Conservation (phyloP, 2,797 vertebrate genomes). For the Epinephelus coioides region DNA sequence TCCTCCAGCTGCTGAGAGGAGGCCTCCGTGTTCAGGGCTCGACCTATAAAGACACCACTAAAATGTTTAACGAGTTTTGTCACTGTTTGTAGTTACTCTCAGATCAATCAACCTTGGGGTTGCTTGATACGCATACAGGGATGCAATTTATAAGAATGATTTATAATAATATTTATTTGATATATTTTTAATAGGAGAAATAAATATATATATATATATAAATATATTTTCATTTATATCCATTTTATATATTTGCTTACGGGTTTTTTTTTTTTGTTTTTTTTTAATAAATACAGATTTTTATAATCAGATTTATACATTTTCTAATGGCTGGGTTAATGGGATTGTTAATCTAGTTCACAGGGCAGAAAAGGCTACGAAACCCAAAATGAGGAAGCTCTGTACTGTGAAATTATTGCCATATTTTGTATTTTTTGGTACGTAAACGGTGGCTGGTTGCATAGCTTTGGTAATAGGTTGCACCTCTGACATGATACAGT, state of each 20-base stretch:
- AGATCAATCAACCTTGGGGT: slow-evolving; percentile 36
- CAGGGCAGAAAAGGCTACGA: not conserved
- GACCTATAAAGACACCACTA: slow-evolving; percentile 73
- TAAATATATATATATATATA: not conserved
- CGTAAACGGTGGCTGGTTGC: slow-evolving; percentile 3
- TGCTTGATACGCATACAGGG: slow-evolving; percentile 10
- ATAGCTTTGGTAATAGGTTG: slow-evolving; percentile 6
- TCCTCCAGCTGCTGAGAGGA: slow-evolving; percentile 61
- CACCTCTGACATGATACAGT: slow-evolving; percentile 7
- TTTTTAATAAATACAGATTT: slow-evolving; percentile 24
- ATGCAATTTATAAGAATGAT: slow-evolving; percentile 46
- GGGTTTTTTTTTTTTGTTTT: not conserved
- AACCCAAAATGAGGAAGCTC: not conserved
- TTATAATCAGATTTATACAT: slow-evolving; percentile 30
- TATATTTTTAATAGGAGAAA: slow-evolving; percentile 61
- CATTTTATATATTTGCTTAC: slow-evolving; percentile 48
- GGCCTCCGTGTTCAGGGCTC: slow-evolving; percentile 63
- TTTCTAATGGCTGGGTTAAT: not conserved
- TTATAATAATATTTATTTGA: slow-evolving; percentile 55
- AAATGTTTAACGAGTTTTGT: slow-evolving; percentile 48
- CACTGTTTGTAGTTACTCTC: slow-evolving; percentile 49
- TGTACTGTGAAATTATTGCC: slow-evolving; percentile 31
- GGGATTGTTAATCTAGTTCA: slow-evolving; percentile 22
- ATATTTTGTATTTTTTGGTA: slow-evolving; percentile 35
- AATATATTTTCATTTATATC: slow-evolving; percentile 50